A percentile compares a stretch with the other conserved stretches of the same genome.
phyloP scores from a whole-genome alignment of 2,113 vertebrate genomes.

The Channa argus region DNA sequence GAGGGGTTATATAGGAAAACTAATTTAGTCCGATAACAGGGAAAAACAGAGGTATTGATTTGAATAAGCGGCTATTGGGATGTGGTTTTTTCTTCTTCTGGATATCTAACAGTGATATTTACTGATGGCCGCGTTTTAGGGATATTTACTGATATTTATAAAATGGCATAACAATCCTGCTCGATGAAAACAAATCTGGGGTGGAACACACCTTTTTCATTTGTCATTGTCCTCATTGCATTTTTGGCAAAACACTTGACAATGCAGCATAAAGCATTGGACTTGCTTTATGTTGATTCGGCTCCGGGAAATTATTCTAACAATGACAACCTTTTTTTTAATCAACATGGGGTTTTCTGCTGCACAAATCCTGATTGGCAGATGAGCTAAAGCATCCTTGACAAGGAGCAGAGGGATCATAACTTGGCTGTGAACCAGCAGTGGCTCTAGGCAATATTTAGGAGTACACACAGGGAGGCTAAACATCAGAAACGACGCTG shows the following conservation, averaged over 20 bases:
- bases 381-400: conserved; percentile 49
- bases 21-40: conserved; percentile 38
- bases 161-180: neutral
- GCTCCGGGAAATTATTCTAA: conserved; percentile 13
- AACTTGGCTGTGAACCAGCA: conserved; percentile 59
- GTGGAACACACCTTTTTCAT: neutral
- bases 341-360: conserved; percentile 32
- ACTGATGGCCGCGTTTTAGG: conserved; percentile 3
- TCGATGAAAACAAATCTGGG: neutral
- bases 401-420: conserved; percentile 60
- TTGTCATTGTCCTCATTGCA: neutral
- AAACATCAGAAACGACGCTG: conserved; percentile 66
- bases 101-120: neutral
- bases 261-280: conserved; percentile 26
- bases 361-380: conserved; percentile 48
- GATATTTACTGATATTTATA: neutral
- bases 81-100: conserved; percentile 15
- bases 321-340: conserved; percentile 24
- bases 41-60: conserved; percentile 47
- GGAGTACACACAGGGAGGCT: conserved; percentile 55
- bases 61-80: conserved; percentile 33
- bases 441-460: conserved; percentile 64
- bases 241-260: conserved; percentile 6
- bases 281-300: conserved; percentile 26
- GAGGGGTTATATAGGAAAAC: conserved; percentile 55